Evolutionary conservation across 2,113 vertebrate genomes (phyloP).

Genomic region (Prolemur simus): DNA sequence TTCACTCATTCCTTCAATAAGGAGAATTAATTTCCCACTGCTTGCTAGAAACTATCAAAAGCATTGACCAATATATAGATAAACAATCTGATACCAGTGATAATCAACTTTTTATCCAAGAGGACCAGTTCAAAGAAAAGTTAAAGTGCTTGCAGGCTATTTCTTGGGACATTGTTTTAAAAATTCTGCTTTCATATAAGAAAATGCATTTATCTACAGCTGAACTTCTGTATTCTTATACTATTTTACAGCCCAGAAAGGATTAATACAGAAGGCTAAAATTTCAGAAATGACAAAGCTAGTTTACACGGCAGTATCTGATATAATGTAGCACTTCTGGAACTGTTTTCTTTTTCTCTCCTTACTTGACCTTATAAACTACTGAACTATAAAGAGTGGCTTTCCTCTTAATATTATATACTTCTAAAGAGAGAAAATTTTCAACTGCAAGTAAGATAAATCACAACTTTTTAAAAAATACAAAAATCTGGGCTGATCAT

Average conservation of each 20-base stretch:
- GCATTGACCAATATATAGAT: not conserved
- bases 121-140: not conserved
- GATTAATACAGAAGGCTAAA: not conserved
- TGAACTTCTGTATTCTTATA: not conserved
- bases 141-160: not conserved
- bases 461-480: not conserved
- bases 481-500: not conserved
- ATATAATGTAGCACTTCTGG: not conserved
- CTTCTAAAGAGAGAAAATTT: slow-evolving; percentile 5
- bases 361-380: slow-evolving; percentile 55
- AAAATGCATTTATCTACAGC: slow-evolving; percentile 8
- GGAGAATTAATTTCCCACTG: not conserved
- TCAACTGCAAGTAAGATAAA: slow-evolving; percentile 5
- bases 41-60: not conserved
- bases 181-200: not conserved
- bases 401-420: not conserved
- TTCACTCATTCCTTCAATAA: not conserved
- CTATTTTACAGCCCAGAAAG: slow-evolving; percentile 1
- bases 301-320: not conserved
- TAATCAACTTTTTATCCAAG: not conserved
- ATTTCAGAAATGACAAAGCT: slow-evolving; percentile 30
- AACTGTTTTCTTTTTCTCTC: not conserved
- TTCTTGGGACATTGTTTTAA: not conserved
- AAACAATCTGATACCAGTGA: not conserved
- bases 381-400: not conserved